Conservation (phyloP, 2,888 invertebrate genomes). For the Hemaris fuciformis region DNA sequence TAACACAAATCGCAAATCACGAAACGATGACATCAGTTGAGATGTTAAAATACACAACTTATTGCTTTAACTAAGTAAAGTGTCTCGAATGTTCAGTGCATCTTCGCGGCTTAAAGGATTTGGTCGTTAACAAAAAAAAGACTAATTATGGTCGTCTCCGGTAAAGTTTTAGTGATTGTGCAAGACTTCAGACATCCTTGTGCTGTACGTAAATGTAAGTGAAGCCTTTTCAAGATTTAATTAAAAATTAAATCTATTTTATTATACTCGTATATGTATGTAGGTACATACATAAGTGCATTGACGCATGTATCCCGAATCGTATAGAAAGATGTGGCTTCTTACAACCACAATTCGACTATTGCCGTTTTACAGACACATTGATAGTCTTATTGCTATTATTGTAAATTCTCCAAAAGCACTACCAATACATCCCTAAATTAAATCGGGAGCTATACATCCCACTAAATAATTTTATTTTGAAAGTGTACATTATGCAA, state of each 20-base stretch:
- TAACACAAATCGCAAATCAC: conserved; percentile 33
- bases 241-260: too few relatives aligned
- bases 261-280: too few relatives aligned
- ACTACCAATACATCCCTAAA: too few relatives aligned
- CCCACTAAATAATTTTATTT: too few relatives aligned
- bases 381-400: too few relatives aligned
- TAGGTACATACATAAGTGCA: too few relatives aligned
- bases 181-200: conserved; percentile 35
- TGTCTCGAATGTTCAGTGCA: conserved; percentile 31
- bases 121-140: conserved; percentile 25
- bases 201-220: conserved; percentile 46
- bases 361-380: too few relatives aligned
- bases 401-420: too few relatives aligned
- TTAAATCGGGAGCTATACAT: too few relatives aligned
- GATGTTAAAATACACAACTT: conserved; percentile 39
- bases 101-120: conserved; percentile 26
- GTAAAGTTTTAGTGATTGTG: conserved; percentile 44
- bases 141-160: conserved; percentile 47
- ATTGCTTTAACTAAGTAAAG: conserved; percentile 21
- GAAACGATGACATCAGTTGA: conserved; percentile 51
- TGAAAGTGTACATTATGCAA: background rate
- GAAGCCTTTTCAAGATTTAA: conserved; percentile 5
- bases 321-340: too few relatives aligned
- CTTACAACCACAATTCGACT: too few relatives aligned
- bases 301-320: too few relatives aligned